Percentiles rank a stretch among this genome's conserved stretches.
These are phyloP conservation scores for Suricata suricatta DNA, from an alignment of 2,113 vertebrate genomes.

Conservation along the genomic window DNA sequence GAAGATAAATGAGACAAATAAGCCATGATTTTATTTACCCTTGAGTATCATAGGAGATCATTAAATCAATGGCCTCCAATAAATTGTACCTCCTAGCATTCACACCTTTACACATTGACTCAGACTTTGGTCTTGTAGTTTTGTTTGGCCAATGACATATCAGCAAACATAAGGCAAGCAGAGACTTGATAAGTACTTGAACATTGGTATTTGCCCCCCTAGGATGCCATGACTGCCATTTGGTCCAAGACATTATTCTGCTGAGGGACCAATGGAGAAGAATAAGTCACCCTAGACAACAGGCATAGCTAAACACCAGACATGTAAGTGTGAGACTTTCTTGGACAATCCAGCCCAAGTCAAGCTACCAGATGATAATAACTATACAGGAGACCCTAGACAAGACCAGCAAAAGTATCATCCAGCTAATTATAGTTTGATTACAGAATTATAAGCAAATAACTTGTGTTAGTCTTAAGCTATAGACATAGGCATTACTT, in stretches of 20 bases:
- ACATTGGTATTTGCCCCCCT: background rate
- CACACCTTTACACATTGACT: background rate
- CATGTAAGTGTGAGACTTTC: background rate
- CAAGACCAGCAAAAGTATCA: background rate
- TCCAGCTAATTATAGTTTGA: background rate
- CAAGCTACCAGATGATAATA: background rate
- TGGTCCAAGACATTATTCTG: background rate
- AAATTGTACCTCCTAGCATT: background rate
- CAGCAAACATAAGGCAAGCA: background rate
- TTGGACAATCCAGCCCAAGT: background rate
- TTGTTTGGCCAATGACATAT: background rate
- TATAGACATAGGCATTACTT: background rate
- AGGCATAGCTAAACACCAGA: background rate
- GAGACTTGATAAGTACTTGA: background rate
- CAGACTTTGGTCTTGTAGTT: background rate
- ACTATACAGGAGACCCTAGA: background rate
- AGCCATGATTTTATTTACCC: background rate
- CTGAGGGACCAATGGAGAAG: background rate
- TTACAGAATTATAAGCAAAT: background rate
- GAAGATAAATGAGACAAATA: background rate
- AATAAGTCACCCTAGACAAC: background rate
- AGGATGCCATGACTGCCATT: background rate
- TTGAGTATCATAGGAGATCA: background rate
- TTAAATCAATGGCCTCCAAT: background rate
- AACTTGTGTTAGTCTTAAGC: background rate